Base-by-base conservation (phyloP, 1,140 invertebrate species). In the Tetragonula clypearis region DNA sequence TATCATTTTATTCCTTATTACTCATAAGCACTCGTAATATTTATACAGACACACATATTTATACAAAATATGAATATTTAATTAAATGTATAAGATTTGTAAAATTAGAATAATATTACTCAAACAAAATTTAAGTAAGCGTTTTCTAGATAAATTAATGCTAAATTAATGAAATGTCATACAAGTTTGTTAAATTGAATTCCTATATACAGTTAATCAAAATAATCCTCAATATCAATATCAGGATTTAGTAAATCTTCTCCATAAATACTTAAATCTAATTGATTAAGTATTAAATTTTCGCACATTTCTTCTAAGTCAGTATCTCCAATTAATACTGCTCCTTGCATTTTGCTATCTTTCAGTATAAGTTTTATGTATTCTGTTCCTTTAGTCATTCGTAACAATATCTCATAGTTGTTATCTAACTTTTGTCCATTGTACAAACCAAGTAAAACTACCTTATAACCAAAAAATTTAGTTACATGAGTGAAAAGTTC, bases 181-280 rank as follows among this genome's bases (percentile, higher is more conserved):
- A 23, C 3, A 49, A 30, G 0, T 84, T 53, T 79, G 26, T 60
- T 56, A 19, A 49, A 5, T 19, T 58, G 3, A 84, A 19, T 19
- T 71, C 4, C 11, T 66, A 69, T 21, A 35, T 73, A 73, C 5
- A 68, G 69, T 95, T 95, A 99, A 96, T 99, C 99, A 97, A 99
- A 99, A 95, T 99, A 99, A 96, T 99, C 99, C 94, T 99, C 99
- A 92, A 99, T 98, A 94, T 99, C 99, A 92, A 99, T 97, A 94
- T 98, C 96, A 30, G 99, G 98, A 96, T 99, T 97, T 9, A 99
- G 95, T 86, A 99, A 96, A 94, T 99, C 97, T 94, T 99, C 98
- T 72, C 98, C 98, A 95, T 97, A 98, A 35, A 96, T 95, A 87
- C 97, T 97, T 62, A 99, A 95, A 95, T 99, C 98, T 78, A 99